Percentiles rank a stretch among this genome's conserved stretches.
These are phyloP conservation scores for Meriones psammophilus DNA, from an alignment of 2,797 vertebrate genomes.

Conservation along the genomic window DNA sequence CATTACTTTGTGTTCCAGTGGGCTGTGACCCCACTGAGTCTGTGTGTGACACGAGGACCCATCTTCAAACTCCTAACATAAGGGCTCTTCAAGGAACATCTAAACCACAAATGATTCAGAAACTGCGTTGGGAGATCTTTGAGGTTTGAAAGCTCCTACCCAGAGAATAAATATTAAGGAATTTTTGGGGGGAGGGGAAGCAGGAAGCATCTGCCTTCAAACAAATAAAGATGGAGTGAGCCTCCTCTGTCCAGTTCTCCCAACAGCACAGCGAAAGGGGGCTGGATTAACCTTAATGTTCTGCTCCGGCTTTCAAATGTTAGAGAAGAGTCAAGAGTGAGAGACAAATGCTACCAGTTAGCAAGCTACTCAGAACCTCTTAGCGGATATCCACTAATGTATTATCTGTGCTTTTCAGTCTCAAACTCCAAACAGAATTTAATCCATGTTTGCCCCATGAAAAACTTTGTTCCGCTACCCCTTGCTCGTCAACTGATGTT, in stretches of 20 bases:
- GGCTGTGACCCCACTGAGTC: neutral
- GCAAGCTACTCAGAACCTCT: neutral
- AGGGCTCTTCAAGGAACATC: neutral
- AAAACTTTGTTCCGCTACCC: neutral
- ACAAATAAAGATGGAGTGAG: neutral
- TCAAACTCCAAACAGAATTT: neutral
- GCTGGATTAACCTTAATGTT: neutral
- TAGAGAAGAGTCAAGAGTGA: neutral
- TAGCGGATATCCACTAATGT: neutral
- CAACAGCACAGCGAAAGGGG: neutral
- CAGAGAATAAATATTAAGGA: neutral
- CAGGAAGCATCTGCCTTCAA: neutral
- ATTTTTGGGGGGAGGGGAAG: accelerated
- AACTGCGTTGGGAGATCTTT: neutral
- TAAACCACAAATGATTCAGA: constrained; percentile 27
- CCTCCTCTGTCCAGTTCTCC: constrained; percentile 7
- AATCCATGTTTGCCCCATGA: neutral
- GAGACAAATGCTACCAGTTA: neutral
- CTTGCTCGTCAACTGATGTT: neutral
- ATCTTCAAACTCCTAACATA: neutral
- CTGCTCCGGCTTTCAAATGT: constrained; percentile 9
- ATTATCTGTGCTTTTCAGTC: neutral
- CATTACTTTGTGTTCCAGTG: constrained; percentile 16
- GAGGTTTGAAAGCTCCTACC: neutral
- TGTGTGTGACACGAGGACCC: neutral